A percentile compares a stretch with the other conserved stretches of the same genome.
Conservation (phyloP, 2,888 invertebrate species). For the Hermaeophaga mercurialis region DNA sequence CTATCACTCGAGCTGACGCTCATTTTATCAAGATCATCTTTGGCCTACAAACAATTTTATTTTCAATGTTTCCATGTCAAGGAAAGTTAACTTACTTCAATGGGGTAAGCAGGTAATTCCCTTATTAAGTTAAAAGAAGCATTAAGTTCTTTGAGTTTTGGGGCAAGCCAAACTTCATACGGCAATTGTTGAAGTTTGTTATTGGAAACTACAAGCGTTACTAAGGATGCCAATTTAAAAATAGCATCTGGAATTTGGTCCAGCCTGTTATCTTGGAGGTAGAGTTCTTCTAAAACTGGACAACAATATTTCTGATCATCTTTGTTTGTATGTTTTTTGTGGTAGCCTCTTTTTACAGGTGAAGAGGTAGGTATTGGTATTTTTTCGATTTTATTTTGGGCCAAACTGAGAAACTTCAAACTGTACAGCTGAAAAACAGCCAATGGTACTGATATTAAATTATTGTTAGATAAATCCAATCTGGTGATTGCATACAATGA, state of each 20-base stretch:
- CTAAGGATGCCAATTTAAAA: constrained; percentile 78
- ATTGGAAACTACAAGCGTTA: constrained; percentile 89
- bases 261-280: constrained; percentile 89
- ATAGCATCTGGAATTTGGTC: constrained; percentile 80
- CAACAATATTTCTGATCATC: constrained; percentile 64
- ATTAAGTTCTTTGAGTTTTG: constrained; percentile 85
- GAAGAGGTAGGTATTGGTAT: constrained; percentile 62
- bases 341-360: constrained; percentile 46
- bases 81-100: constrained; percentile 54
- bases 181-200: constrained; percentile 88
- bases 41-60: constrained; percentile 41
- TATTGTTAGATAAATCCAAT: constrained; percentile 90
- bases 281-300: constrained; percentile 86
- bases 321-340: constrained; percentile 45
- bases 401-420: constrained; percentile 73
- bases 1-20: constrained; percentile 57
- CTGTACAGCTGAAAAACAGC: constrained; percentile 85
- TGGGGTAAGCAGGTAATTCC: constrained; percentile 71
- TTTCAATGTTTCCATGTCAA: too few relatives aligned
- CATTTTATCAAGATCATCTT: constrained; percentile 54
- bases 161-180: constrained; percentile 83
- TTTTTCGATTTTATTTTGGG: constrained; percentile 85
- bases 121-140: constrained; percentile 85
- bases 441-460: constrained; percentile 77
- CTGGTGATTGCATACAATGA: constrained; percentile 91